Conservation (phyloP, 2,797 vertebrate genomes). For the Sciurus carolinensis region DNA sequence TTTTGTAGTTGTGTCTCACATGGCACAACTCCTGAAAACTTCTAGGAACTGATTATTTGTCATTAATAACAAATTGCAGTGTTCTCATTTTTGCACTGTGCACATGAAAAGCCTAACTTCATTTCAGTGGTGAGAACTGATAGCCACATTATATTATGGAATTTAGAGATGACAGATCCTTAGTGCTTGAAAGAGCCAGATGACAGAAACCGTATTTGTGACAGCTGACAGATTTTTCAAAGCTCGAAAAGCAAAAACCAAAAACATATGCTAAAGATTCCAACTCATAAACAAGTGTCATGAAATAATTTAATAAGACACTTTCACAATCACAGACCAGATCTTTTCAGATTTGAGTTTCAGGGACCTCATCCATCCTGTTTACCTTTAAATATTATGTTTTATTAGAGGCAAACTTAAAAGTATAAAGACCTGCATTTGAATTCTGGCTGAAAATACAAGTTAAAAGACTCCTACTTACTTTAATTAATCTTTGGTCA, state of each 20-base stretch:
- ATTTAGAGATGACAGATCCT: constrained; percentile 73
- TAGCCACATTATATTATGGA: constrained; percentile 65
- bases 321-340: background rate
- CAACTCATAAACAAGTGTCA: constrained; percentile 58
- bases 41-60: constrained; percentile 35
- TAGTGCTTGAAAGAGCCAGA: constrained; percentile 69
- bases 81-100: constrained; percentile 60
- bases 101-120: constrained; percentile 68
- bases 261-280: constrained; percentile 63
- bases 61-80: constrained; percentile 52
- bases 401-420: background rate
- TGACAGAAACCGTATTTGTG: constrained; percentile 64
- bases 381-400: background rate
- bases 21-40: constrained; percentile 1
- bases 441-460: constrained; percentile 24
- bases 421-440: background rate
- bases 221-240: constrained; percentile 66
- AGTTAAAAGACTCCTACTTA: background rate
- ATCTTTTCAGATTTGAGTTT: background rate
- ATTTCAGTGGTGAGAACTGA: constrained; percentile 64
- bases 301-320: constrained; percentile 47
- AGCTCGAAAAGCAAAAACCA: constrained; percentile 59
- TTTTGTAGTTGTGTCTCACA: background rate
- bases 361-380: background rate
- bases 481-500: constrained; percentile 2